Conservation (phyloP, 2,888 invertebrate species). For the Myopa tessellatipennis region DNA sequence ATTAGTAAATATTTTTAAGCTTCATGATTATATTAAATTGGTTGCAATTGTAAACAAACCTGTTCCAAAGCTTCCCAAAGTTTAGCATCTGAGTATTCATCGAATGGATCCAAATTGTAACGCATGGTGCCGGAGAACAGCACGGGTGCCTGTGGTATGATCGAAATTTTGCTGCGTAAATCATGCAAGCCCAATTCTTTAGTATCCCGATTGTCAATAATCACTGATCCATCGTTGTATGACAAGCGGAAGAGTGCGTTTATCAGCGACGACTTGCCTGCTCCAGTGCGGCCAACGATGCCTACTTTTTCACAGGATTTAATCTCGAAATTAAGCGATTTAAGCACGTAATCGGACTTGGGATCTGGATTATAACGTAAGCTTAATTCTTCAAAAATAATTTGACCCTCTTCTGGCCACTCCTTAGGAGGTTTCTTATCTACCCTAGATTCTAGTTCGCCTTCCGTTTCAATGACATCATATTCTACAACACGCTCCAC, state of each 20-base stretch:
- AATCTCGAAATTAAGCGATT: constrained; percentile 75
- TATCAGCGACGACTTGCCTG: constrained; percentile 79
- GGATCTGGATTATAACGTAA: constrained; percentile 76
- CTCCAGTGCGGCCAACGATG: constrained; percentile 79
- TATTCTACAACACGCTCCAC: constrained; percentile 86
- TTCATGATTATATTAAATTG: not conserved
- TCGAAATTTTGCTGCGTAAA: constrained; percentile 81
- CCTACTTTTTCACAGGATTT: constrained; percentile 76
- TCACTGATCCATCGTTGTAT: constrained; percentile 80
- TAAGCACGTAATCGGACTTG: constrained; percentile 79
- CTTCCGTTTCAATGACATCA: constrained; percentile 68
- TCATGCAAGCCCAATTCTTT: constrained; percentile 78
- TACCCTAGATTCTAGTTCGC: constrained; percentile 74
- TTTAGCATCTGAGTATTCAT: constrained; percentile 80
- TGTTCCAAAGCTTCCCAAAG: constrained; percentile 89
- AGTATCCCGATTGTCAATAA: constrained; percentile 83
- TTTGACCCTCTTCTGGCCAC: constrained; percentile 80
- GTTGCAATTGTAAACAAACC: constrained; percentile 67
- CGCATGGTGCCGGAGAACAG: constrained; percentile 88
- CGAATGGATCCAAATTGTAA: constrained; percentile 90
- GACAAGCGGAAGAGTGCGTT: constrained; percentile 83
- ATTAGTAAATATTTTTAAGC: not conserved
- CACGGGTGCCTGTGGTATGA: constrained; percentile 88
- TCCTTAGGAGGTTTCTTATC: constrained; percentile 75
- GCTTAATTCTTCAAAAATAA: constrained; percentile 76